Conservation (phyloP, 2,797 vertebrate species). For the Chelon auratus region DNA sequence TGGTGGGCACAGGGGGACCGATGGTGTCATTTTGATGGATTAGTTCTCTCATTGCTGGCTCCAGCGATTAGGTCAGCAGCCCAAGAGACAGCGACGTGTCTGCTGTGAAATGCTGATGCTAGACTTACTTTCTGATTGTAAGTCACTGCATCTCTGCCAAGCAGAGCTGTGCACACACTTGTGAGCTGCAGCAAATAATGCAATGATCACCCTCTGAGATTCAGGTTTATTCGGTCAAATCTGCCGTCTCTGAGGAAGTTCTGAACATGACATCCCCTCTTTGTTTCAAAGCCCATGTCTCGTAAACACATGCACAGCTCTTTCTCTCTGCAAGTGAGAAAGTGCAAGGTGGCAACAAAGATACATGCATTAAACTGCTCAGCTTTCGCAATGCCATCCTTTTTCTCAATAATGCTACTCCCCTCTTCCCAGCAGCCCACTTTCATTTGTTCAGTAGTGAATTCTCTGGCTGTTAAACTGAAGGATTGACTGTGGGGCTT, state of each 20-base stretch:
- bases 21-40: slow-evolving; percentile 82
- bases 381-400: slow-evolving; percentile 45
- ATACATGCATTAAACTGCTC: slow-evolving; percentile 48
- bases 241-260: slow-evolving; percentile 38
- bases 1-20: slow-evolving; percentile 31
- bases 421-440: slow-evolving; percentile 68
- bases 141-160: slow-evolving; percentile 73
- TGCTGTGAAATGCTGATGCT: slow-evolving; percentile 76
- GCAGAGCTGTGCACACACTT: slow-evolving; percentile 27
- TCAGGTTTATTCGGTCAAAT: slow-evolving; percentile 48
- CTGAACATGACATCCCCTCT: slow-evolving; percentile 39
- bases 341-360: slow-evolving; percentile 43
- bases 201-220: slow-evolving; percentile 33
- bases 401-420: slow-evolving; percentile 66
- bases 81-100: slow-evolving; percentile 70
- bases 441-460: slow-evolving; percentile 80
- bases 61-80: slow-evolving; percentile 77
- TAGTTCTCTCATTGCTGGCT: slow-evolving; percentile 73
- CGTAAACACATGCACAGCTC: slow-evolving; percentile 36
- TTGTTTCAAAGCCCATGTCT: slow-evolving; percentile 36
- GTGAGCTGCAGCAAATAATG: slow-evolving; percentile 50
- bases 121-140: slow-evolving; percentile 73
- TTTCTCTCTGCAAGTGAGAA: slow-evolving; percentile 39
- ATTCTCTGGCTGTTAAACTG: slow-evolving; percentile 82
- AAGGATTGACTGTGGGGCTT: slow-evolving; percentile 78